Percentiles rank a stretch among this genome's conserved stretches.
Evolutionary conservation across 2,888 invertebrate species (phyloP).

Genomic region (Drosophila hawaiiensis): DNA sequence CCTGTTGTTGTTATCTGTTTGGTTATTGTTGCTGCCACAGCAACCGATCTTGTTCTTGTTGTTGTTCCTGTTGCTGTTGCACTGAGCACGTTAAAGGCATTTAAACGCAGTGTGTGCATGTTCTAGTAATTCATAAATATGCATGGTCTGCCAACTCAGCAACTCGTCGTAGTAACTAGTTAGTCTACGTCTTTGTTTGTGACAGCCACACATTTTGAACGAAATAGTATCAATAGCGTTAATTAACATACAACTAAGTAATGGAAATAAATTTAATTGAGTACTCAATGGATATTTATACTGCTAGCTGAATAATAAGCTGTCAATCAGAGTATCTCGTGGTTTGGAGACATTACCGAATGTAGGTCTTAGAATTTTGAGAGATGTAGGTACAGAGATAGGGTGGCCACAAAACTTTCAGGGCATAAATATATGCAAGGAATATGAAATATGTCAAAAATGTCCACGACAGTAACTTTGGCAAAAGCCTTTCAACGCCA

Average conservation of each 20-base stretch:
- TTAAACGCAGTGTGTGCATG: slow-evolving; percentile 33
- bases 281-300: neutral
- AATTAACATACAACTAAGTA: slow-evolving; percentile 8
- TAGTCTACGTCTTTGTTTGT: slow-evolving; percentile 26
- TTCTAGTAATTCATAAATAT: slow-evolving; percentile 20
- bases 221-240: slow-evolving; percentile 8
- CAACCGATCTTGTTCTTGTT: slow-evolving; percentile 12
- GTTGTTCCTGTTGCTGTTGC: slow-evolving; percentile 31
- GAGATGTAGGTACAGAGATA: neutral
- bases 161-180: slow-evolving; percentile 4
- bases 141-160: slow-evolving; percentile 32
- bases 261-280: neutral
- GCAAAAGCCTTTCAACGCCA: neutral
- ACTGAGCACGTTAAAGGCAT: slow-evolving; percentile 40
- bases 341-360: neutral
- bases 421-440: neutral
- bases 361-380: neutral
- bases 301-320: neutral
- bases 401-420: neutral
- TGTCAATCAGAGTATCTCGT: neutral
- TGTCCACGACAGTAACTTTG: neutral
- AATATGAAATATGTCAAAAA: neutral
- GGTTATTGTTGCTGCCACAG: neutral
- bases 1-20: slow-evolving; percentile 20
- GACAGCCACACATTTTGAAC: slow-evolving; percentile 20